Evolutionary conservation across 1,140 invertebrate genomes (phyloP).

Genomic region (Drosophila ohnishii): DNA sequence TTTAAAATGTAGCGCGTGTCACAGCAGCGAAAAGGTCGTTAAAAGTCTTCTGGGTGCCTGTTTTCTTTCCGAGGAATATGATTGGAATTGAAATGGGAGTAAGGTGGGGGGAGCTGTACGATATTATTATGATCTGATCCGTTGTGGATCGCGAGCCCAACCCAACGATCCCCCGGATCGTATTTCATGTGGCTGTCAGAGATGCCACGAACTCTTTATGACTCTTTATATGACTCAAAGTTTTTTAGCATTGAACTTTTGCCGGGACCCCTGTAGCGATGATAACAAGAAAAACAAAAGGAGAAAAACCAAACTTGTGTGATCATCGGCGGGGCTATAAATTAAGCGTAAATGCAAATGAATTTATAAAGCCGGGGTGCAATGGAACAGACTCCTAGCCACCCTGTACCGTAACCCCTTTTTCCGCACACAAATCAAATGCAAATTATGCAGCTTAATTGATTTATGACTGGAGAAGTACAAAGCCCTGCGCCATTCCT

Average conservation of each 20-base stretch:
- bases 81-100: slow-evolving; percentile 41
- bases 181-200: slow-evolving; percentile 64
- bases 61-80: slow-evolving; percentile 20
- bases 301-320: slow-evolving; percentile 28
- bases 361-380: slow-evolving; percentile 47
- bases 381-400: slow-evolving; percentile 16
- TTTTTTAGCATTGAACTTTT: slow-evolving; percentile 50
- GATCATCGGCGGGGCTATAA: slow-evolving; percentile 56
- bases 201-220: slow-evolving; percentile 36
- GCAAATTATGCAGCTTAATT: slow-evolving; percentile 79
- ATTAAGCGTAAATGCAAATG: slow-evolving; percentile 62
- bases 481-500: slow-evolving; percentile 58
- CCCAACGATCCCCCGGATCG: slow-evolving; percentile 44
- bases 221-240: slow-evolving; percentile 59
- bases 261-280: slow-evolving; percentile 52
- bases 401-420: slow-evolving; percentile 33
- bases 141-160: slow-evolving; percentile 17
- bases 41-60: slow-evolving; percentile 24
- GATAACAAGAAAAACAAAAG: slow-evolving; percentile 5
- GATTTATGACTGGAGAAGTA: slow-evolving; percentile 63
- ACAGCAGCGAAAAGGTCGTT: slow-evolving; percentile 52
- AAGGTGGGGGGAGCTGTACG: neutral
- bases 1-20: slow-evolving; percentile 77
- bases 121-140: slow-evolving; percentile 20
- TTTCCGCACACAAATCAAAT: slow-evolving; percentile 72